Percentiles rank a stretch among this genome's conserved stretches.
phyloP scores from a whole-genome alignment of 2,888 invertebrate species.

The Ophion ellenae region DNA sequence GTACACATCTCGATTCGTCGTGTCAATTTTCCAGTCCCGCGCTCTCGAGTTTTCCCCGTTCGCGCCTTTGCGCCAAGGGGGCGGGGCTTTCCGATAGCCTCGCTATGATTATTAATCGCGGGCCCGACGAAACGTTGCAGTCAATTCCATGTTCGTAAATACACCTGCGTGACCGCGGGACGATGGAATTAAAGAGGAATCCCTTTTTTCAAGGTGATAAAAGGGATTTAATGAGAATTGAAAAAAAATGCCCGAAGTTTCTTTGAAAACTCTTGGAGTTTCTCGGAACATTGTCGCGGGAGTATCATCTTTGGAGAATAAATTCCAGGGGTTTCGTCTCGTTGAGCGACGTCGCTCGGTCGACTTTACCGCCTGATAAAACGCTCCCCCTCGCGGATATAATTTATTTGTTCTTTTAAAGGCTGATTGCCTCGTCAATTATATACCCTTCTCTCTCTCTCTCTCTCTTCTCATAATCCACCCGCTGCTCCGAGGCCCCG shows the following conservation, averaged over 20 bases:
- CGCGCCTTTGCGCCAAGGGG: background rate
- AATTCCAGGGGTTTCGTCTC: conserved; percentile 45
- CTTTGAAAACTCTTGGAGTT: background rate
- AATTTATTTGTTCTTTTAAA: conserved; percentile 44
- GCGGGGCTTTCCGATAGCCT: background rate
- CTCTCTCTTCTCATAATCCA: conserved; percentile 36
- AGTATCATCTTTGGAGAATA: conserved; percentile 16
- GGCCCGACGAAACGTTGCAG: conserved; percentile 26
- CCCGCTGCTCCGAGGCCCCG: conserved; percentile 31
- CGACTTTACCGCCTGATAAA: conserved; percentile 40
- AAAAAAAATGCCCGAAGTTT: background rate
- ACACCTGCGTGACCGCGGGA: no score
- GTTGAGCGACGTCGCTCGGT: conserved; percentile 78
- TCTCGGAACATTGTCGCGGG: conserved; percentile 26
- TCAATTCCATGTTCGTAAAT: no score
- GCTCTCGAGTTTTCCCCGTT: background rate
- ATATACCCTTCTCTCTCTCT: conserved; percentile 27
- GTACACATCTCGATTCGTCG: conserved; percentile 36
- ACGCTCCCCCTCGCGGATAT: conserved; percentile 43
- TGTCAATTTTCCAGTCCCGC: conserved; percentile 45
- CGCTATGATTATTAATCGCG: background rate
- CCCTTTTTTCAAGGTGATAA: background rate
- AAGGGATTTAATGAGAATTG: background rate
- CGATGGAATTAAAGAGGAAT: background rate
- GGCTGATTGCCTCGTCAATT: conserved; percentile 44